phyloP scores from a whole-genome alignment of 2,888 invertebrate species.

The Rhaphigaster nebulosa region DNA sequence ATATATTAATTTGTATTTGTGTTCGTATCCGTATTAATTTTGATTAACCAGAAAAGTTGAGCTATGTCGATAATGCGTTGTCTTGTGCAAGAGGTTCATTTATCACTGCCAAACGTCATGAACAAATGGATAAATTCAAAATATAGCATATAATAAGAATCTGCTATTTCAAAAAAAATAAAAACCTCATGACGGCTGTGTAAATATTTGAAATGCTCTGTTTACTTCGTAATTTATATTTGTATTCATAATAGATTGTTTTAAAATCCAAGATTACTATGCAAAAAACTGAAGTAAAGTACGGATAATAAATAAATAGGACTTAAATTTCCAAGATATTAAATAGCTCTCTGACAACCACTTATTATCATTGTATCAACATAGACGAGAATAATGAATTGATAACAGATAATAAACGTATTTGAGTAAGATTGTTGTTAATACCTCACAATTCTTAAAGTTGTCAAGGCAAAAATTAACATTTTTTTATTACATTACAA shows the following conservation, averaged over 20 bases:
- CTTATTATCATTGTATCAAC: slow-evolving; percentile 36
- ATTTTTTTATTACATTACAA: not conserved
- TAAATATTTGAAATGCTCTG: not conserved
- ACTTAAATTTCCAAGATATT: not conserved
- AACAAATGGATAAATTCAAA: not conserved
- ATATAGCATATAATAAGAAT: not conserved
- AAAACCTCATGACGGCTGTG: not conserved
- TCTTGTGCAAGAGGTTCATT: not conserved
- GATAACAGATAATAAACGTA: slow-evolving; percentile 42
- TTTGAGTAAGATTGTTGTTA: slow-evolving; percentile 11
- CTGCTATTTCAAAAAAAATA: not conserved
- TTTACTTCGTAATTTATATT: not conserved
- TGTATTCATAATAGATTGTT: not conserved
- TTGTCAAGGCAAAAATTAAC: not conserved
- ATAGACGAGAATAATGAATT: not conserved
- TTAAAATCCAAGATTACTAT: not conserved
- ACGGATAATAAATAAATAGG: not conserved
- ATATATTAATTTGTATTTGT: too few relatives aligned
- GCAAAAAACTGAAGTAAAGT: not conserved
- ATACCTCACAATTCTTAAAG: not conserved
- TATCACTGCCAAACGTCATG: not conserved
- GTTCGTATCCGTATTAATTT: too few relatives aligned
- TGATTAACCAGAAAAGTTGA: not conserved
- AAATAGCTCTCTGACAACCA: not conserved
- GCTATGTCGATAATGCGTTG: too few relatives aligned